Conservation (phyloP, 2,797 vertebrate species). For the Chiloscyllium punctatum region DNA sequence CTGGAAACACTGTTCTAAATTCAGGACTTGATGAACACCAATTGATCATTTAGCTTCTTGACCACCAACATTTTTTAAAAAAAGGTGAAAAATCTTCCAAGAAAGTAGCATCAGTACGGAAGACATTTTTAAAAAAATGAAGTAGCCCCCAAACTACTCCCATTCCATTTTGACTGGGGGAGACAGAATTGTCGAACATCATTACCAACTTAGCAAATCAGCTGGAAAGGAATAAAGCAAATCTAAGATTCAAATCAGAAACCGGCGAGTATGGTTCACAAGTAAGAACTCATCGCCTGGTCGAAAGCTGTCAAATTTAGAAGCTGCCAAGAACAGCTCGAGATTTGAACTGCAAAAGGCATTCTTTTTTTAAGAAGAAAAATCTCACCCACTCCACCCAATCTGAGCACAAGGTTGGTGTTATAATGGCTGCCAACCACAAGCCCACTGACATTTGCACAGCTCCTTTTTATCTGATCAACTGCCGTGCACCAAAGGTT, state of each 20-base stretch:
- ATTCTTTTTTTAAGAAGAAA: background rate
- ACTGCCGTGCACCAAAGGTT: background rate
- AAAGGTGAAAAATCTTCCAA: background rate
- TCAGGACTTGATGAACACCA: background rate
- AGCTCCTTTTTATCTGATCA: conserved; percentile 10
- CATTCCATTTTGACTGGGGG: background rate
- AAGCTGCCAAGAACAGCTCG: background rate
- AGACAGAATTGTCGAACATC: background rate
- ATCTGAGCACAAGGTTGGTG: background rate
- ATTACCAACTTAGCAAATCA: background rate
- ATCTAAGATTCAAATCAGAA: background rate
- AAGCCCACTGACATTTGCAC: background rate
- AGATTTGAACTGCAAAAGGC: background rate
- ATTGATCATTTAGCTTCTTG: background rate
- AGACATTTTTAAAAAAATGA: background rate
- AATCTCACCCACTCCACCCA: conserved; percentile 36
- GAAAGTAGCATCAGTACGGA: background rate
- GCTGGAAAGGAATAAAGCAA: background rate
- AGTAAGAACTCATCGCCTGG: background rate
- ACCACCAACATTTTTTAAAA: background rate
- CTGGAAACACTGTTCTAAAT: background rate
- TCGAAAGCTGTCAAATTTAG: background rate
- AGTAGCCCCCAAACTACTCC: background rate
- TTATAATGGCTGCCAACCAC: background rate
- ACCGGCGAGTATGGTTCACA: background rate